Percentiles rank a stretch among this genome's conserved stretches.
These are phyloP conservation scores for Sphaerophoria rueppellii DNA, from an alignment of 2,888 invertebrate genomes.

Conservation along the genomic window DNA sequence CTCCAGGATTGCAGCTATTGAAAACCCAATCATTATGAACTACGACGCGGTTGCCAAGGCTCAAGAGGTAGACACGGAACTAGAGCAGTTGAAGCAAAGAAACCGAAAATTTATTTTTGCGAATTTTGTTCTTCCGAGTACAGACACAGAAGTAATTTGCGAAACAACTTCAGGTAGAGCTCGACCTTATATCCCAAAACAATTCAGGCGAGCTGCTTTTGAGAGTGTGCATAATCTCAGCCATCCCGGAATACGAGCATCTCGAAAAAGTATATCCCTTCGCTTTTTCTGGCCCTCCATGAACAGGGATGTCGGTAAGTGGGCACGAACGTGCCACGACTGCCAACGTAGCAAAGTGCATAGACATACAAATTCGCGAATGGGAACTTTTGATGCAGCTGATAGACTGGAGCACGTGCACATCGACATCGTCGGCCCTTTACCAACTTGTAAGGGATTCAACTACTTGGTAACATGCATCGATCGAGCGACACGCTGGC, in stretches of 20 bases:
- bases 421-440: too few relatives aligned
- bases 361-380: background rate
- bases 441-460: too few relatives aligned
- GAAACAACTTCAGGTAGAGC: slow-evolving; percentile 38
- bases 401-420: too few relatives aligned
- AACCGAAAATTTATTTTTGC: slow-evolving; percentile 46
- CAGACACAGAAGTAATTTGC: slow-evolving; percentile 40
- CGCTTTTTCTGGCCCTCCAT: slow-evolving; percentile 66
- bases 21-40: too few relatives aligned
- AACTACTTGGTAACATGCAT: too few relatives aligned
- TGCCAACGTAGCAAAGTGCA: too few relatives aligned
- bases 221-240: too few relatives aligned
- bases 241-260: background rate
- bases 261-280: slow-evolving; percentile 2
- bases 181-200: slow-evolving; percentile 31
- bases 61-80: slow-evolving; percentile 18
- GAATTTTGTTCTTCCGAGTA: slow-evolving; percentile 45
- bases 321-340: slow-evolving; percentile 12
- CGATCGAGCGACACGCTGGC: too few relatives aligned
- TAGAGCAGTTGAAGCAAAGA: background rate
- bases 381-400: too few relatives aligned
- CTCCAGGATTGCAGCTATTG: slow-evolving; percentile 38
- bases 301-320: slow-evolving; percentile 40
- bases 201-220: too few relatives aligned
- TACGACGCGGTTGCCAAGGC: slow-evolving; percentile 21